Evolutionary conservation across 2,888 invertebrate genomes (phyloP).

Genomic region (Encarsia formosa): DNA sequence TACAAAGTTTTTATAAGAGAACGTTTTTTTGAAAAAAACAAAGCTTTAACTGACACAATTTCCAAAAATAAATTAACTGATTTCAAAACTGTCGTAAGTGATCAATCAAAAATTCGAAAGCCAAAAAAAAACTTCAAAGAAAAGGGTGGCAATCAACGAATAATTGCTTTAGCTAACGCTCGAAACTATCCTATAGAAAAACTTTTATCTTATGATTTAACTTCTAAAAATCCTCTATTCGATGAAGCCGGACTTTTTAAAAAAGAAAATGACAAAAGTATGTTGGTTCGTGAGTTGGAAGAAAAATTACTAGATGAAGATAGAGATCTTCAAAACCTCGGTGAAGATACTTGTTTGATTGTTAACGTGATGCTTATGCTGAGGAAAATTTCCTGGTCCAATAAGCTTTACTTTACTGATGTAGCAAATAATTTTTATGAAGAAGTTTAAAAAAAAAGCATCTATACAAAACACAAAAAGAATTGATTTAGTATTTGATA

Average conservation of each 20-base stretch:
- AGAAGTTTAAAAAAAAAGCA: neutral
- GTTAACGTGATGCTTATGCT: conserved; percentile 14
- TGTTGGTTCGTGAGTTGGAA: conserved; percentile 2
- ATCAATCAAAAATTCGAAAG: neutral
- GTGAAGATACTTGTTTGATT: neutral
- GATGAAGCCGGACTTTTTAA: conserved; percentile 4
- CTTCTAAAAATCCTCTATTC: conserved; percentile 1
- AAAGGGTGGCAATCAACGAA: neutral
- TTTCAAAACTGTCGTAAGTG: neutral
- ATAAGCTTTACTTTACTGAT: neutral
- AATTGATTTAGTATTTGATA: conserved; percentile 8
- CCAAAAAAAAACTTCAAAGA: neutral
- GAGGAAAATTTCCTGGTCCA: neutral
- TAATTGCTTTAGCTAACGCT: neutral
- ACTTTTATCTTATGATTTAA: conserved; percentile 1
- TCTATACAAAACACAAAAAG: neutral
- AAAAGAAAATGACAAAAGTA: conserved; percentile 6
- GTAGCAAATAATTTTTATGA: conserved; percentile 1
- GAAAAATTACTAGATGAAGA: neutral
- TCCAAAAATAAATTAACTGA: neutral
- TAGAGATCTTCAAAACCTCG: neutral
- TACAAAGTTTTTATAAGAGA: neutral
- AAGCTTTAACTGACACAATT: neutral
- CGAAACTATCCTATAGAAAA: conserved; percentile 2
- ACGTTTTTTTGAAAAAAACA: neutral